These are phyloP conservation scores for Schizotus pectinicornis DNA, from an alignment of 2,888 invertebrate genomes.

Conservation along the genomic window DNA sequence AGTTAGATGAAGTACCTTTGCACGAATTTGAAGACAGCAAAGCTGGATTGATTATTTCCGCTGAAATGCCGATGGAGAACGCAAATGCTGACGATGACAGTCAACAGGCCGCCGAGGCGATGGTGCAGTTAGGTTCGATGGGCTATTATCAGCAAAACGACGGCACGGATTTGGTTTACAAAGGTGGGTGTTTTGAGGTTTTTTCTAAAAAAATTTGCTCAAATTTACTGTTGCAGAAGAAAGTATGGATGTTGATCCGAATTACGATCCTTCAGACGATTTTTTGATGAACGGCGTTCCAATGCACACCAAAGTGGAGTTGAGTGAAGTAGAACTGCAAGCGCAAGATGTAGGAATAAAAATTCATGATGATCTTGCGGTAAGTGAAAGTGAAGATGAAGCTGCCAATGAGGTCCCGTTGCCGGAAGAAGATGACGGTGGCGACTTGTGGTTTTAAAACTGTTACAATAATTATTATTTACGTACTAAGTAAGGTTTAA, in stretches of 20 bases:
- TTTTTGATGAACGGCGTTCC: slow-evolving; percentile 69
- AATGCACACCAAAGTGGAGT: slow-evolving; percentile 42
- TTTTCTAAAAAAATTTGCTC: slow-evolving; percentile 10
- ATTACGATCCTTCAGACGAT: slow-evolving; percentile 82
- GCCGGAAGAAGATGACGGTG: slow-evolving; percentile 60
- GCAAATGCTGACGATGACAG: slow-evolving; percentile 54
- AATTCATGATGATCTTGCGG: slow-evolving; percentile 76
- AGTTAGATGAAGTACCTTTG: slow-evolving; percentile 67
- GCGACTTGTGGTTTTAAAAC: slow-evolving; percentile 67
- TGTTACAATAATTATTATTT: not conserved
- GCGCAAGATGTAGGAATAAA: slow-evolving; percentile 61
- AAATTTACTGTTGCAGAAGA: slow-evolving; percentile 61
- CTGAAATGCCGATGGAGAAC: slow-evolving; percentile 54
- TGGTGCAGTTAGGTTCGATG: slow-evolving; percentile 75
- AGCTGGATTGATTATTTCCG: slow-evolving; percentile 55
- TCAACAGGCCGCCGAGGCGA: slow-evolving; percentile 77
- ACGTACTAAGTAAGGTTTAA: not conserved
- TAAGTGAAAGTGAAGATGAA: slow-evolving; percentile 80
- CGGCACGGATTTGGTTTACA: slow-evolving; percentile 47
- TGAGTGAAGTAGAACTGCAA: slow-evolving; percentile 26
- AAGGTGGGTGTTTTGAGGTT: slow-evolving; percentile 42
- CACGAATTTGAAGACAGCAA: slow-evolving; percentile 62
- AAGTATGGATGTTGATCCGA: slow-evolving; percentile 78
- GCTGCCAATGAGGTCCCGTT: slow-evolving; percentile 39
- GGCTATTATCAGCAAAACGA: slow-evolving; percentile 64